Percentiles rank a stretch among this genome's conserved stretches.
These are phyloP conservation scores for Eupristina koningsbergeri DNA, from an alignment of 1,140 invertebrate genomes.

Conservation along the genomic window DNA sequence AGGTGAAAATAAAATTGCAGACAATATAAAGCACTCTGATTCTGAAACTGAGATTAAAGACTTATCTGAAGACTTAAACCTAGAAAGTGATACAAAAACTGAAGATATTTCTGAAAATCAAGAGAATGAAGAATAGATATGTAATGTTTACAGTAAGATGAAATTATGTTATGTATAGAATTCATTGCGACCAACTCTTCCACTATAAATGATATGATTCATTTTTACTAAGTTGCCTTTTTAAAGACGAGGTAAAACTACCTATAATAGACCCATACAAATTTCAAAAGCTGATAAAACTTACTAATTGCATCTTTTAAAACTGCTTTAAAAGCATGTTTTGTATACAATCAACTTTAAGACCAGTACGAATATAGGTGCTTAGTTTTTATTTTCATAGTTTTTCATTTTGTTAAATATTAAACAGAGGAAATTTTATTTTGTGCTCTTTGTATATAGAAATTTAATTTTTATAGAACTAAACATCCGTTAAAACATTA, in stretches of 20 bases:
- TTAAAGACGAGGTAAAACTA: slow-evolving; percentile 42
- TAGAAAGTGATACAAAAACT: slow-evolving; percentile 64
- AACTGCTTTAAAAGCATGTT: slow-evolving; percentile 33
- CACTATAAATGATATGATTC: slow-evolving; percentile 42
- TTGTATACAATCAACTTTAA: slow-evolving; percentile 40
- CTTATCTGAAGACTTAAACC: slow-evolving; percentile 59
- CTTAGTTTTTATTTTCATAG: slow-evolving; percentile 49
- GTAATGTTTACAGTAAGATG: not conserved
- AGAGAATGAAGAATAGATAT: slow-evolving; percentile 69
- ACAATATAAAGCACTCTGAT: slow-evolving; percentile 59
- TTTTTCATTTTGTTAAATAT: slow-evolving; percentile 55
- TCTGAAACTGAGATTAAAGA: slow-evolving; percentile 64
- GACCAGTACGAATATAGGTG: slow-evolving; percentile 43
- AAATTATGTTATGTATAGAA: slow-evolving; percentile 38
- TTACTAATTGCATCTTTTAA: slow-evolving; percentile 11
- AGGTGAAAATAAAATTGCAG: slow-evolving; percentile 55
- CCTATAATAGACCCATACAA: slow-evolving; percentile 43
- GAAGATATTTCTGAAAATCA: slow-evolving; percentile 68
- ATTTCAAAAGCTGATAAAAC: slow-evolving; percentile 29
- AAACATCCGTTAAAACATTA: slow-evolving; percentile 35
- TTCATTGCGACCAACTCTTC: slow-evolving; percentile 39
- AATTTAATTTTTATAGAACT: slow-evolving; percentile 39
- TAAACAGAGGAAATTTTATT: slow-evolving; percentile 48
- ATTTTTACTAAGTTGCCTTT: slow-evolving; percentile 44
- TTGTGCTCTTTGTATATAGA: slow-evolving; percentile 55